phyloP scores from a whole-genome alignment of 1,140 invertebrate genomes.

The Drosophila varians region DNA sequence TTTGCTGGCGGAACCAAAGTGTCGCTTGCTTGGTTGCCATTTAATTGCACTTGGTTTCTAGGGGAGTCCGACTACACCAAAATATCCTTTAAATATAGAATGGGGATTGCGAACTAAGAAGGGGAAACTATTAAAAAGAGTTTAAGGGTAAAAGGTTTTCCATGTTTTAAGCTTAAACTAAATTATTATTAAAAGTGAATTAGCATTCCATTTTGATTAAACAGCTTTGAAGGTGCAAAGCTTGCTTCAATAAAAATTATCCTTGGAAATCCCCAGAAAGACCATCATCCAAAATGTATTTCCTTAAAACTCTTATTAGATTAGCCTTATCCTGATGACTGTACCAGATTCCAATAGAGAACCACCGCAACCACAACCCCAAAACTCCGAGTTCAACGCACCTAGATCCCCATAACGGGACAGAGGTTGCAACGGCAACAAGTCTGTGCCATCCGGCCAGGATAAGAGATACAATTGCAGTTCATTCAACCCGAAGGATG shows the following conservation, averaged over 20 bases:
- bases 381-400: slow-evolving; percentile 40
- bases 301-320: neutral
- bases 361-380: slow-evolving; percentile 38
- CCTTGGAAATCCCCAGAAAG: neutral
- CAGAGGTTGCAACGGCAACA: slow-evolving; percentile 33
- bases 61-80: slow-evolving; percentile 1
- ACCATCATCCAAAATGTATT: neutral
- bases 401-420: neutral
- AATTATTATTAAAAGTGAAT: neutral
- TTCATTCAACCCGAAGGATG: slow-evolving; percentile 62
- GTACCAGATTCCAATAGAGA: slow-evolving; percentile 15
- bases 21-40: slow-evolving; percentile 54
- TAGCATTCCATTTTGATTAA: neutral
- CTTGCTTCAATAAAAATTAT: no score
- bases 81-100: neutral
- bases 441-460: slow-evolving; percentile 37
- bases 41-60: slow-evolving; percentile 35
- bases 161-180: neutral
- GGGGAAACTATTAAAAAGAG: neutral
- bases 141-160: neutral
- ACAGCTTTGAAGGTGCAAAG: neutral
- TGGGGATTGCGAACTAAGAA: slow-evolving; percentile 2
- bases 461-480: slow-evolving; percentile 42
- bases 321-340: slow-evolving; percentile 18
- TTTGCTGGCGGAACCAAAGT: slow-evolving; percentile 40